Conservation (phyloP, 2,113 vertebrate species). For the Chaetura pelagica region DNA sequence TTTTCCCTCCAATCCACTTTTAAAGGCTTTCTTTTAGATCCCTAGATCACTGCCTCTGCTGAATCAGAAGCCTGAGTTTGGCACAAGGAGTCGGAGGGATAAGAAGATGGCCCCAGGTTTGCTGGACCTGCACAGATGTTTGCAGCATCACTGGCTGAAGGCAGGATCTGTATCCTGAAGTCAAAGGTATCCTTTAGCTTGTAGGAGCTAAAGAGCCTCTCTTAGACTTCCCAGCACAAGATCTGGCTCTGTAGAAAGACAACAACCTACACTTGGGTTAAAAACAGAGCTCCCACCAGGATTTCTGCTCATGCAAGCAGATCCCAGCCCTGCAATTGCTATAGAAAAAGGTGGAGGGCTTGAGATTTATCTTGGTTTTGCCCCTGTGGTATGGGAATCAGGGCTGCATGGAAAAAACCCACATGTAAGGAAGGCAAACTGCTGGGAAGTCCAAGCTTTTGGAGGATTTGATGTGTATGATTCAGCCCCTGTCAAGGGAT, state of each 20-base stretch:
- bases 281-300: not conserved
- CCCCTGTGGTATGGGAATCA: rapidly evolving
- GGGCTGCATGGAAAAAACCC: not conserved
- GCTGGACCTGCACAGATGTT: not conserved
- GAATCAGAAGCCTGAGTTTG: not conserved
- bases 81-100: not conserved
- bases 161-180: not conserved
- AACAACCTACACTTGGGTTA: not conserved
- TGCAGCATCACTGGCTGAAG: not conserved
- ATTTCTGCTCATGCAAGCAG: not conserved
- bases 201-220: not conserved
- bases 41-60: not conserved
- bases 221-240: not conserved
- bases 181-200: not conserved
- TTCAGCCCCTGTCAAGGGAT: too few relatives aligned
- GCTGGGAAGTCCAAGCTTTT: too few relatives aligned
- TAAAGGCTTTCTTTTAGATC: not conserved
- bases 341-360: not conserved
- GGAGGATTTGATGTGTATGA: not conserved
- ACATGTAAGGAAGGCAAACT: not conserved
- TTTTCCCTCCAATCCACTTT: not conserved
- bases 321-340: rapidly evolving
- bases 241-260: not conserved
- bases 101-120: not conserved
- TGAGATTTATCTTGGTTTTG: not conserved